Conservation (phyloP, 2,113 vertebrate species). For the Hyperoodon ampullatus region DNA sequence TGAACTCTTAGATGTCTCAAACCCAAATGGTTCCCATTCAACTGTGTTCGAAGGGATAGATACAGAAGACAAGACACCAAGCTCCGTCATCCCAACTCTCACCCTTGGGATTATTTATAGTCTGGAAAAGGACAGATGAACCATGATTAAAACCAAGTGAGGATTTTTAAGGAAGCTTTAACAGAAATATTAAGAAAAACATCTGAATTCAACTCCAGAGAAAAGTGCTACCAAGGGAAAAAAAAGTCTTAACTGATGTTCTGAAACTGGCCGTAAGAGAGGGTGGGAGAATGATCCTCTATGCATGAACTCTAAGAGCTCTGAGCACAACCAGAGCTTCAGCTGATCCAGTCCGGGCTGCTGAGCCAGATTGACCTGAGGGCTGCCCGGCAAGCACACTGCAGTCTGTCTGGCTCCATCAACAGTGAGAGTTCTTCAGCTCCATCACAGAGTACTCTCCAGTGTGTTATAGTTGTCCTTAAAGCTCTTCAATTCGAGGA, state of each 20-base stretch:
- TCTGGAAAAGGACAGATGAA: neutral
- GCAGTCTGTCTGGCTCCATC: neutral
- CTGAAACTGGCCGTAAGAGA: neutral
- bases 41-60: neutral
- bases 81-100: neutral
- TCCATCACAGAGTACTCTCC: slow-evolving; percentile 92
- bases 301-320: neutral
- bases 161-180: slow-evolving; percentile 3
- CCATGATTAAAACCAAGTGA: slow-evolving; percentile 1
- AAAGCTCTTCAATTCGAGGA: slow-evolving; percentile 97
- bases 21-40: neutral
- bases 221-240: slow-evolving; percentile 47
- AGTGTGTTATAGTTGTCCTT: slow-evolving; percentile 99
- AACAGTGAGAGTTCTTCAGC: neutral
- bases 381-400: neutral
- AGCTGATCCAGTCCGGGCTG: neutral
- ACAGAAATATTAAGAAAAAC: slow-evolving; percentile 43
- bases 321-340: neutral
- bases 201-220: slow-evolving; percentile 54
- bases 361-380: neutral
- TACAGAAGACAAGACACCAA: neutral
- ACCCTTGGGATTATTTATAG: slow-evolving; percentile 8
- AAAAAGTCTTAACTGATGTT: neutral
- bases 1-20: neutral
- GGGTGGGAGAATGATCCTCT: neutral